These are phyloP conservation scores for Plemyria rubiginata DNA, from an alignment of 2,888 invertebrate species.

Conservation along the genomic window DNA sequence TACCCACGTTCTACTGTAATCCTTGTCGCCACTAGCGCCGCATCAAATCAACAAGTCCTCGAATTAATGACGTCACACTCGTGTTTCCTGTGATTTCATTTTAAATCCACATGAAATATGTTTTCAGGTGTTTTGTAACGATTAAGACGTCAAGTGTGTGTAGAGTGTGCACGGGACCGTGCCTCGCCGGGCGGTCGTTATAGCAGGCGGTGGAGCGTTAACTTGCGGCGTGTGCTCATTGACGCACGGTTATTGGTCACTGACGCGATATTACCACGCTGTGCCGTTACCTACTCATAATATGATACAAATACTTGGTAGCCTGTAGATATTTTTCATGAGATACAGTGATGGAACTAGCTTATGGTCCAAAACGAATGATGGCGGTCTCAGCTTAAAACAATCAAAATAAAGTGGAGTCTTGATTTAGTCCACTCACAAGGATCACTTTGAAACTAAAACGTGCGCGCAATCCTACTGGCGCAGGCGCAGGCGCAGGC, in stretches of 20 bases:
- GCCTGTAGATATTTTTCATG: too few relatives aligned
- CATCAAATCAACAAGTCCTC: constrained; percentile 14
- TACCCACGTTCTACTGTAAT: too few relatives aligned
- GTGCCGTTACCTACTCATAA: too few relatives aligned
- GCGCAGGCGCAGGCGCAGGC: too few relatives aligned
- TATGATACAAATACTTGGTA: too few relatives aligned
- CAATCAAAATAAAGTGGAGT: too few relatives aligned
- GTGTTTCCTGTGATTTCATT: constrained; percentile 1
- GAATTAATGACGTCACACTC: constrained; percentile 9
- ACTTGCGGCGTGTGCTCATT: constrained; percentile 2
- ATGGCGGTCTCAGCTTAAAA: too few relatives aligned
- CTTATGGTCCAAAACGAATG: too few relatives aligned
- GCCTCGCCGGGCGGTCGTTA: constrained; percentile 26
- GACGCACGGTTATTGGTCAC: neutral
- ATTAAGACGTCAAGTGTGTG: constrained; percentile 16
- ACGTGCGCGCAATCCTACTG: too few relatives aligned
- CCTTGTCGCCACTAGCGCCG: neutral
- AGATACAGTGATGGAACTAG: too few relatives aligned
- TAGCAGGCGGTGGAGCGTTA: constrained; percentile 29
- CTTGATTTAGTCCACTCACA: too few relatives aligned
- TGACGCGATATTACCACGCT: neutral
- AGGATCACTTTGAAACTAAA: too few relatives aligned
- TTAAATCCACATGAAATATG: constrained; percentile 1
- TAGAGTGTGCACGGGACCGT: neutral
- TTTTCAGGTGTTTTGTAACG: constrained; percentile 10